Evolutionary conservation across 2,113 vertebrate species (phyloP).

Genomic region (Heteronetta atricapilla): DNA sequence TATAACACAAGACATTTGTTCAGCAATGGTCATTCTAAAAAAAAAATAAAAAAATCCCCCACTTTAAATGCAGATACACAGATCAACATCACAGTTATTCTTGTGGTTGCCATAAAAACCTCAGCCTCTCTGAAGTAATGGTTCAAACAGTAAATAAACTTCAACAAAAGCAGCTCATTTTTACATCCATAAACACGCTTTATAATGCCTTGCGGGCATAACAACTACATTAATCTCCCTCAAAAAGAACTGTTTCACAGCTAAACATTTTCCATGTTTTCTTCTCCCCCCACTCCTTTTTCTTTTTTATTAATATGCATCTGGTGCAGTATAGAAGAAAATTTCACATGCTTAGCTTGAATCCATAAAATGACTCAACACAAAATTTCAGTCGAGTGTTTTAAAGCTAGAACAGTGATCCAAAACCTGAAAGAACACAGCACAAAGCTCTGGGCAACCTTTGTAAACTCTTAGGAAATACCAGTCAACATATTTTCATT

Average conservation of each 20-base stretch:
- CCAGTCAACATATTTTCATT: neutral
- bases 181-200: constrained; percentile 51
- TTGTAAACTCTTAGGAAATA: neutral
- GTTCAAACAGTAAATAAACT: constrained; percentile 53
- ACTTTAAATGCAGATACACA: constrained; percentile 55
- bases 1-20: neutral
- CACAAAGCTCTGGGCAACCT: neutral
- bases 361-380: constrained; percentile 35
- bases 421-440: neutral
- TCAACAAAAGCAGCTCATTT: constrained; percentile 48
- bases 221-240: constrained; percentile 43
- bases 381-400: constrained; percentile 4
- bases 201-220: constrained; percentile 58
- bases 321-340: neutral
- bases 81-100: constrained; percentile 28
- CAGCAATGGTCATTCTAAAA: neutral
- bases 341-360: constrained; percentile 14
- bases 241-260: constrained; percentile 46
- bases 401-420: neutral
- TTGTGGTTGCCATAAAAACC: constrained; percentile 44
- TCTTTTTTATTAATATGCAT: neutral
- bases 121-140: constrained; percentile 35
- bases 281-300: neutral
- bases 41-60: neutral
- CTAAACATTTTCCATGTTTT: neutral